Conservation (phyloP, 2,113 vertebrate species). For the Pterocles gutturalis region DNA sequence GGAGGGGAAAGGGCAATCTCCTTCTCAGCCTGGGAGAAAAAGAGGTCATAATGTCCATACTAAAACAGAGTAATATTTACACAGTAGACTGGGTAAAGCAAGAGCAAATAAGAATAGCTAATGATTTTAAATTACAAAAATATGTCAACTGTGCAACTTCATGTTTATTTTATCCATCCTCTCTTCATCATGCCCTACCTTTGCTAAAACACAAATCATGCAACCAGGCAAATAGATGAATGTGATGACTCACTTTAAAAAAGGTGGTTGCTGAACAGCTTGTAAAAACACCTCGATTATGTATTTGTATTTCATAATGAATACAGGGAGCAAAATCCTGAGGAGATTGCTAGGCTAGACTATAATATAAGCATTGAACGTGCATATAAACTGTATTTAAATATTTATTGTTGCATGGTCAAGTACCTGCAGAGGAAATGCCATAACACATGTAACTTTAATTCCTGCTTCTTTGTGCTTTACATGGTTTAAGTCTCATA, state of each 20-base stretch:
- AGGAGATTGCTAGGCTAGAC: background rate
- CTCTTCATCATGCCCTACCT: background rate
- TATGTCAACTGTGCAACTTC: background rate
- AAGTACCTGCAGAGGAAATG: background rate
- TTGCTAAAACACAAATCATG: background rate
- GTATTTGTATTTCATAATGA: background rate
- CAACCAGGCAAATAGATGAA: background rate
- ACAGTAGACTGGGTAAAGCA: background rate
- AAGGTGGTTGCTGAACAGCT: background rate
- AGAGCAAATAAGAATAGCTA: background rate
- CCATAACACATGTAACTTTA: background rate
- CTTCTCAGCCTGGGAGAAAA: background rate
- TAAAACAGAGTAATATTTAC: background rate
- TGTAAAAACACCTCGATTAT: background rate
- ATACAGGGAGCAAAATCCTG: background rate
- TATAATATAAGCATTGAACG: background rate
- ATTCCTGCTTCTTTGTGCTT: background rate
- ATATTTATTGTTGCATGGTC: background rate
- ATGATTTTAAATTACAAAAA: background rate
- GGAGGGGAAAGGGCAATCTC: background rate
- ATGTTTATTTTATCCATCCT: background rate
- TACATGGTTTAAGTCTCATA: background rate
- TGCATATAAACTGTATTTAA: background rate
- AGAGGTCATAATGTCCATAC: background rate
- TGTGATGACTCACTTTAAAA: background rate